phyloP scores from a whole-genome alignment of 2,113 vertebrate species.

The Athene cunicularia region DNA sequence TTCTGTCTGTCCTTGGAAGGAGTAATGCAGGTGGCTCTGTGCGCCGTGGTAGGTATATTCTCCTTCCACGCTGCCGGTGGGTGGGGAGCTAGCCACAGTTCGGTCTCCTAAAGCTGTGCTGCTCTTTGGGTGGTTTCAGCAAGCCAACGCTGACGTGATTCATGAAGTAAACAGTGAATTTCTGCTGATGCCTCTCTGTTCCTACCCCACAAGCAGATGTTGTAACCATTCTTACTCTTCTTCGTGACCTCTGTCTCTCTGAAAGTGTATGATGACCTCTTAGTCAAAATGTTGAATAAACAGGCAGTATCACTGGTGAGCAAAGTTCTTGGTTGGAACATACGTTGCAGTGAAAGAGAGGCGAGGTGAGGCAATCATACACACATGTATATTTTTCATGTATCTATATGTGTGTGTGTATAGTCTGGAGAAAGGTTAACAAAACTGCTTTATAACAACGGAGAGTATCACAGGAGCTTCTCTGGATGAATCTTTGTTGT shows the following conservation, averaged over 20 bases:
- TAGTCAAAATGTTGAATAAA: neutral
- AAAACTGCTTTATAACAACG: neutral
- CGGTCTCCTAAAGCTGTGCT: neutral
- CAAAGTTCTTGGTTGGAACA: neutral
- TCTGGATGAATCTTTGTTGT: neutral
- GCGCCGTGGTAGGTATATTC: neutral
- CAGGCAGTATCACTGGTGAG: neutral
- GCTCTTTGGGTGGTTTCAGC: neutral
- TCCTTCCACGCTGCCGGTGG: neutral
- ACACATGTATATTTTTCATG: neutral
- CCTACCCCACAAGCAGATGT: neutral
- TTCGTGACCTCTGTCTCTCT: neutral
- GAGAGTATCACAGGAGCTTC: neutral
- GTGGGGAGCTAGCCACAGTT: neutral
- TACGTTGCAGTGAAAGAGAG: neutral
- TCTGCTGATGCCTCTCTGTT: neutral
- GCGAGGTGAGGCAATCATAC: neutral
- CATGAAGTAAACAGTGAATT: neutral
- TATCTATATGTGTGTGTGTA: no score
- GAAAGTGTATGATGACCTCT: neutral
- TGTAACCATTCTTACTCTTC: neutral
- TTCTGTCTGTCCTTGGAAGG: neutral
- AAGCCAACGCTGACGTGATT: accelerated
- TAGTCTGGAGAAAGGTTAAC: neutral
- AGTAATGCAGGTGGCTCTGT: neutral